Base-by-base conservation (phyloP, 2,888 invertebrate genomes). In the Epicampocera succincta region DNA sequence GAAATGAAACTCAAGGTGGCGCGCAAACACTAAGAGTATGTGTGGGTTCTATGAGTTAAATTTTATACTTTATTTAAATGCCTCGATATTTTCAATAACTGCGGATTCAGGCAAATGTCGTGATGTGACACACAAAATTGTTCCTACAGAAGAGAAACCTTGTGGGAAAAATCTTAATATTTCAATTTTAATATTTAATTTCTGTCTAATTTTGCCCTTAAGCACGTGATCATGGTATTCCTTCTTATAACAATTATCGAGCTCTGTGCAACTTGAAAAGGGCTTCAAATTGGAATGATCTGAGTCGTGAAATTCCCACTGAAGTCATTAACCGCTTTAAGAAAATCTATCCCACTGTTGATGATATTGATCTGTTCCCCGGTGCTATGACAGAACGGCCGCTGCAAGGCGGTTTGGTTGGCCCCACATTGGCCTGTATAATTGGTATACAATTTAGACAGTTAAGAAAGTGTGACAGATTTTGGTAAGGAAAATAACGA, bases 361-460 rank as follows among this genome's bases (percentile, higher is more conserved):
- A 99, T 87, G 99, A 99, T 90, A 97, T 99, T 74, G 97, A 99
- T 90, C 92, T 99, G 2, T 99, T 99, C 93, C 97, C 98, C 0
- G 99, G 98, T 21, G 96, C 98, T 2, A 95, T 99, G 95, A 96
- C 97, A 85, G 96, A 97, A 89, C 92, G 95, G 60, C 96, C 96
- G 0, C 92, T 97, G 6, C 96, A 96, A 87, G 98, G 98, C 6
- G 98, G 97, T 6, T 92, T 97, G 0, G 96, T 99, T 0, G 99
- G 99, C 3, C 98, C 98, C 0, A 98, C 98, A 0, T 96, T 99
- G 88, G 98, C 97, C 13, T 96, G 97, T 88, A 96, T 99, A 86
- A 97, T 99, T 86, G 98, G 97, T 69, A 96, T 96, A 66, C 99
- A 99, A 92, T 98, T 98, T 92, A 92, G 96, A 69, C 96, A 96